Evolutionary conservation across 2,888 invertebrate species (phyloP).

Genomic region (Zele albiditarsus): DNA sequence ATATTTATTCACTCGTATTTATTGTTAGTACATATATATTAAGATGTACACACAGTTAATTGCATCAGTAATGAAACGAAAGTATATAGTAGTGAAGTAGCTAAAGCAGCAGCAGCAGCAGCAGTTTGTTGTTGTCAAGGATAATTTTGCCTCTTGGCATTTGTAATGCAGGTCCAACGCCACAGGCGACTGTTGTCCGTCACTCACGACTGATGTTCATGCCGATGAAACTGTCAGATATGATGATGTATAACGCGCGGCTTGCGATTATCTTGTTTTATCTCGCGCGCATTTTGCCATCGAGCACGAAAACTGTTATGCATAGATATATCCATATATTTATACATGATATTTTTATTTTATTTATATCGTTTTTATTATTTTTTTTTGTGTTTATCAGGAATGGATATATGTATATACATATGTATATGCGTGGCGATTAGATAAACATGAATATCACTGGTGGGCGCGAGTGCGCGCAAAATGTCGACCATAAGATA

Average conservation of each 20-base stretch:
- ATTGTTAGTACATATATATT: not conserved
- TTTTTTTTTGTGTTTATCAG: not conserved
- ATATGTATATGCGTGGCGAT: not conserved
- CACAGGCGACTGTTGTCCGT: slow-evolving; percentile 45
- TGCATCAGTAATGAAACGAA: not conserved
- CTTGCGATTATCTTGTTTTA: slow-evolving; percentile 41
- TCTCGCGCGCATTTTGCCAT: slow-evolving; percentile 29
- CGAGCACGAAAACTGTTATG: slow-evolving; percentile 37
- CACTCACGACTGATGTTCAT: slow-evolving; percentile 33
- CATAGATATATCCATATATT: not conserved
- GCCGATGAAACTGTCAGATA: slow-evolving; percentile 55
- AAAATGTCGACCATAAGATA: not conserved
- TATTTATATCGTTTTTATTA: not conserved
- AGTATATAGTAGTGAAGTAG: not conserved
- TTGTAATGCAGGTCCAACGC: slow-evolving; percentile 28
- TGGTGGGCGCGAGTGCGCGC: not conserved
- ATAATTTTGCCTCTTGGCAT: slow-evolving; percentile 33
- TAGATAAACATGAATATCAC: no score
- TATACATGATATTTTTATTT: not conserved
- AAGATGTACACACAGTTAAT: not conserved
- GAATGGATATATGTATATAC: not conserved
- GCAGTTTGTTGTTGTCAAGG: slow-evolving; percentile 6
- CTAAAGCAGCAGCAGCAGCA: not conserved
- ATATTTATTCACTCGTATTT: no score
- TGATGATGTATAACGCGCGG: slow-evolving; percentile 62